Base-by-base conservation (phyloP, 2,888 invertebrate species). In the Plebejus melissa region DNA sequence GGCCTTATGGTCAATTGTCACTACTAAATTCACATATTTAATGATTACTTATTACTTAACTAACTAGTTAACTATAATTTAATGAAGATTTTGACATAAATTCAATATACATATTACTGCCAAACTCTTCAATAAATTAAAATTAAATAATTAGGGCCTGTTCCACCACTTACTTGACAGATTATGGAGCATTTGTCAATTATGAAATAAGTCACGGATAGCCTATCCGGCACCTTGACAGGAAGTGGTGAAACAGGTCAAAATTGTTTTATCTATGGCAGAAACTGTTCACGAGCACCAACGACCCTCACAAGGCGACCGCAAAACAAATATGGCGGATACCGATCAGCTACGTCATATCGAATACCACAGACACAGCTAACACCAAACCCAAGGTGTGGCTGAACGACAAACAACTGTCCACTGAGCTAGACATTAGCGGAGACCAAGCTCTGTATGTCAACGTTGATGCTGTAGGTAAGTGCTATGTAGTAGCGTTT, bases 401-500 rank as follows among this genome's bases (percentile, higher is more conserved):
- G 93, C 84, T 94, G 7, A 86, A 82, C 6, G 81, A 82, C 0
- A 80, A 86, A 9, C 76, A 82, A 0, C 74, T 79, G 3, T 79
- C 81, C 0, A 77, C 84, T 11, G 74, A 79, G 0, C 3, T 86
- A 1, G 78, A 83, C 0, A 72, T 88, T n/a, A 87, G 87, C 58
- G 83, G 84, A 0, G 88, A 90, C 0, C 95, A 96, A 89, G 87
- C 91, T 1, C 82, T 96, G 1, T 93, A 96, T 72, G 94, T 95
- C 76, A 96, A 96, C 81, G 88, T 95, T 1, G 92, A 94, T 50
- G 94, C 94, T 82, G 93, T 94, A 75, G 95, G 95, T 95, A 70
- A 87, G 87, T 83, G 11, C 46, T 41, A 7, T 38, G 6, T 38
- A 32, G 6, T 38, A 32, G 32, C 32, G 32, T 32, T 32, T 32